Evolutionary conservation across 2,113 vertebrate genomes (phyloP), one percentile per base, ranked within the genome.

Genomic region (Mola mola): DNA sequence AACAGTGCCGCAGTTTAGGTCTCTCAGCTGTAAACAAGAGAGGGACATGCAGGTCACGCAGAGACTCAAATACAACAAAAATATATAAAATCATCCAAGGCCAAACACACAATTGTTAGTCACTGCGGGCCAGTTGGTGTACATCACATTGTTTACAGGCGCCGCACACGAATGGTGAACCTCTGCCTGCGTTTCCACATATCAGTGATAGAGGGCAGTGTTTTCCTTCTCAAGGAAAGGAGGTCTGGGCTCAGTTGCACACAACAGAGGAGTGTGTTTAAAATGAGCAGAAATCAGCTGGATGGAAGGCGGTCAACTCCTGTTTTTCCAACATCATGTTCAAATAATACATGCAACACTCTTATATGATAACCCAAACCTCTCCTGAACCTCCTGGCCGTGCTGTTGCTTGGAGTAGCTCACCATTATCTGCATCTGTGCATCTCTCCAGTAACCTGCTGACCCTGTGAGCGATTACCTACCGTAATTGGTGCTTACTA

Each of bases 161-260:
- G n/a, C n/a, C n/a, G n/a, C n/a, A n/a, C n/a, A n/a, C n/a, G 15
- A 16, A 15, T 15, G 12, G 15, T 38, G 15, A 3, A 11, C 4
- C 8, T 2, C 1, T 15, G 21, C 6, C 28, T 82, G 83, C 40
- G 19, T 15, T 88, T 72, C 79, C 67, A 20, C 15, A 6, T 28
- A 10, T 2, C 15, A 8, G 49, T 79, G 78, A 82, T 72, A 91
- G 92, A 84, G 89, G 90, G 90, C 90, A 87, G 80, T 89, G 79
- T 91, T 88, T 79, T 66, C 68, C 84, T 72, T 59, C 58, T 81
- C 62, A 68, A 70, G 29, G 1, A 7, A 12, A 58, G 53, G 0
- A 0, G 25, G 17, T 25, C 13, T 24, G 16, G 33, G 33, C 11
- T 1, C 20, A 6, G 10, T 36, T 37, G 19, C 38, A 48, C 44